Evolutionary conservation across 1,140 invertebrate genomes (phyloP), one percentile per base, ranked within the genome.

Genomic region (Zaprionus gabonicus): DNA sequence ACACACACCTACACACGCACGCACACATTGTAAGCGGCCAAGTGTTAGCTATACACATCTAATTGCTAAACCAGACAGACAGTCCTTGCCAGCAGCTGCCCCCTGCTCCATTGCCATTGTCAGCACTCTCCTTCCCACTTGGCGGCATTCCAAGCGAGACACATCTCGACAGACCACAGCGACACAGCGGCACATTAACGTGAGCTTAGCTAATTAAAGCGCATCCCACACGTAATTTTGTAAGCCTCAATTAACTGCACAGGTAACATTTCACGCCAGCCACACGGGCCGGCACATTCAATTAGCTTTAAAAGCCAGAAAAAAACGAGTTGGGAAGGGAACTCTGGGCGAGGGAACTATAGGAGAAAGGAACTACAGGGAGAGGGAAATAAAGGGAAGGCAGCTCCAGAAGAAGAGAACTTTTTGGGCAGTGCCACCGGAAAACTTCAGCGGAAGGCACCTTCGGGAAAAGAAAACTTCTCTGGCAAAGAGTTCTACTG

Each of bases 1-100:
- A 51, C 46, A 13, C 46, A 20, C 46, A 49, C 20, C 10, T 17
- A 49, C 46, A 49, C 46, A 51, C 20, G n/a, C n/a, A 20, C 46
- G 20, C 31, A 53, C 44, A 53, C 44, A 49, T 68, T 64, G 58
- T 55, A 78, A 74, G 64, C 70, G 66, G 73, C 74, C 66, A 78
- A 75, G 76, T 78, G 76, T 75, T 75, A 70, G 65, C 60, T 78
- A 64, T 78, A 76, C 70, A 76, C 70, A 67, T 76, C 63, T 67
- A 70, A 78, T 78, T 75, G 66, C 71, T 53, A 58, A 64, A 28
- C 44, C 44, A 65, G 53, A 59, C 70, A 70, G 25, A 57, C 53
- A 60, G 57, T n/a, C 46, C 46, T 51, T 51, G 46, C 46, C 20
- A 12, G 46, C 20, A 12, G 46, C n/a, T 20, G 20, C 20, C 20